phyloP scores from a whole-genome alignment of 1,140 invertebrate species.

The Drosophila mayri region DNA sequence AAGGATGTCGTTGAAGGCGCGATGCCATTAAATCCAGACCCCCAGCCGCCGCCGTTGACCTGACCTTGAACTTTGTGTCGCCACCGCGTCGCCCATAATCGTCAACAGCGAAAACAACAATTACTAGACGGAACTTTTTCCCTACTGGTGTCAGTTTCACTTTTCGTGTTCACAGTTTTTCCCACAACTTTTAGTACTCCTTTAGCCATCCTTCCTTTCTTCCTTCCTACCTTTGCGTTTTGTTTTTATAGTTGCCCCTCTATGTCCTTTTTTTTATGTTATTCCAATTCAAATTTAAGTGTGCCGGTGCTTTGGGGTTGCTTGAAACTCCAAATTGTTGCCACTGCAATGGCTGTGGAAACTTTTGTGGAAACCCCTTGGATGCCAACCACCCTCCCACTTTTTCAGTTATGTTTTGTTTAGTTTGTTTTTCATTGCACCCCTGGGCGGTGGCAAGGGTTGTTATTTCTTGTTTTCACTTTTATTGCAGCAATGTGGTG shows the following conservation, averaged over 20 bases:
- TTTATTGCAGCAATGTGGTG: constrained; percentile 4
- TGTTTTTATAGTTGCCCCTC: constrained; percentile 32
- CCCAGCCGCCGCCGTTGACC: constrained; percentile 18
- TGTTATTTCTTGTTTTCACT: constrained; percentile 6
- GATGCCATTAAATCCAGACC: constrained; percentile 19
- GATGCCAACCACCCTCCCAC: background rate
- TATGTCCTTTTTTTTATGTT: constrained; percentile 20
- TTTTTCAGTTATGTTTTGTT: constrained; percentile 20
- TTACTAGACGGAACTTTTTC: constrained; percentile 46
- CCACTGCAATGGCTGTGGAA: constrained; percentile 30
- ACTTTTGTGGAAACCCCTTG: constrained; percentile 18
- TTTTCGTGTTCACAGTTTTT: constrained; percentile 56
- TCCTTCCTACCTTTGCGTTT: constrained; percentile 16
- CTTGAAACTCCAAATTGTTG: constrained; percentile 29
- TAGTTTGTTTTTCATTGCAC: constrained; percentile 22
- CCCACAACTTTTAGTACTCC: constrained; percentile 32
- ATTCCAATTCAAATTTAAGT: constrained; percentile 63
- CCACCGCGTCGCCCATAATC: constrained; percentile 55
- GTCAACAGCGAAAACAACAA: constrained; percentile 36
- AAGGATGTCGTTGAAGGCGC: background rate
- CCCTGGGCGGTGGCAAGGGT: constrained; percentile 8
- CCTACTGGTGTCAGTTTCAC: constrained; percentile 68
- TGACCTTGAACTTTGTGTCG: constrained; percentile 72
- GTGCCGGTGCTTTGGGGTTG: constrained; percentile 25
- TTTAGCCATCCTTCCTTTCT: constrained; percentile 10